phyloP scores from a whole-genome alignment of 2,113 vertebrate species.

The Myotis yumanensis region DNA sequence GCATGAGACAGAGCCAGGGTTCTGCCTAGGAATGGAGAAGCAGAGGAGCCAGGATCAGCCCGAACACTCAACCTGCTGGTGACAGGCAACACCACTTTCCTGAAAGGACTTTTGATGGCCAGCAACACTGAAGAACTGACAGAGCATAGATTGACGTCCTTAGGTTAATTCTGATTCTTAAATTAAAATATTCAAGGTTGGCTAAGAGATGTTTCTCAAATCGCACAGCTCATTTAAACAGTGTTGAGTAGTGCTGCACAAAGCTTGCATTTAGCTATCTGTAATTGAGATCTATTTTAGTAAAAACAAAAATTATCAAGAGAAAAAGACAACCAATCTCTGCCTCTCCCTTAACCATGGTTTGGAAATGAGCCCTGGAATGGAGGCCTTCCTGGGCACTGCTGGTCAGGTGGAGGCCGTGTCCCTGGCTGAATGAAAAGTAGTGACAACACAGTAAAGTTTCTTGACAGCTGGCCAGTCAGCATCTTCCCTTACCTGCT shows the following conservation, averaged over 20 bases:
- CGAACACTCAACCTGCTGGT: too few species aligned
- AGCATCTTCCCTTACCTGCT: slow-evolving; percentile 82
- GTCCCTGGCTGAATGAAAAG: not conserved
- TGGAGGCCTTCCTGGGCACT: not conserved
- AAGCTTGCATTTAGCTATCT: not conserved
- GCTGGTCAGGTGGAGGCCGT: too few species aligned
- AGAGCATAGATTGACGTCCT: not conserved
- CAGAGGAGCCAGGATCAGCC: not conserved
- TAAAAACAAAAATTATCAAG: not conserved
- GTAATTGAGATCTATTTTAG: not conserved
- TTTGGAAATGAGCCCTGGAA: not conserved
- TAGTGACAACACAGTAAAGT: not conserved
- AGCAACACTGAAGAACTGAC: not conserved
- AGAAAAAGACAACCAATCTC: not conserved
- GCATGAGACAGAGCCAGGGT: fast-evolving
- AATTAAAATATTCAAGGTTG: not conserved
- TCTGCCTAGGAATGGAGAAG: not conserved
- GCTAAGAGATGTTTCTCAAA: not conserved
- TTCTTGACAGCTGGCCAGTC: not conserved
- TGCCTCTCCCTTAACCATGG: not conserved
- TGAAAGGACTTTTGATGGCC: not conserved
- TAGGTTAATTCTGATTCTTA: not conserved
- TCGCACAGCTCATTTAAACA: not conserved
- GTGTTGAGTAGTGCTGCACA: not conserved
- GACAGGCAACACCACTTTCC: not conserved